Percentiles rank a stretch among this genome's conserved stretches.
Conservation (phyloP, 2,113 vertebrate species). For the Dipodomys stephensi region DNA sequence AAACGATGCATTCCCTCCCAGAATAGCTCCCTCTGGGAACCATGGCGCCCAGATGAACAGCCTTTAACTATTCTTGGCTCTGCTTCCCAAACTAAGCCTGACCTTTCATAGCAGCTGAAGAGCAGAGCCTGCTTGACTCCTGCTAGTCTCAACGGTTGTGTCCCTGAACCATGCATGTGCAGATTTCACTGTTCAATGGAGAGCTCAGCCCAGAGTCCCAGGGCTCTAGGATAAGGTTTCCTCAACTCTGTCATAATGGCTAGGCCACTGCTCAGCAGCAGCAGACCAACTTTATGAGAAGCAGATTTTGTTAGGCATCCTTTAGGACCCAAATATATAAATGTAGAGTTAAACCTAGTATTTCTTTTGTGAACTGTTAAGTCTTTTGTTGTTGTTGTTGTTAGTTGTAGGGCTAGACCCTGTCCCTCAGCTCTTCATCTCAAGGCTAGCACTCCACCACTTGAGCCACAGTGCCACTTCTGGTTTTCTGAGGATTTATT, state of each 20-base stretch:
- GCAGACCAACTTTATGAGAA: neutral
- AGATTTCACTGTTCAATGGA: neutral
- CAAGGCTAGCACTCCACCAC: too few species aligned
- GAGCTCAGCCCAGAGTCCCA: neutral
- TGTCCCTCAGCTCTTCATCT: too few species aligned
- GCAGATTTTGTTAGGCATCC: neutral
- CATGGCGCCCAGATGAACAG: conserved; percentile 22
- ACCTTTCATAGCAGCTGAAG: conserved; percentile 39
- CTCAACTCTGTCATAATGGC: neutral
- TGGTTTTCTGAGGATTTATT: too few species aligned
- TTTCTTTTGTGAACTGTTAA: neutral
- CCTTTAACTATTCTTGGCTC: conserved; percentile 44
- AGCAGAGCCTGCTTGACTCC: neutral
- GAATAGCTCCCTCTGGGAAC: conserved; percentile 59
- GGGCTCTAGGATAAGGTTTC: too few species aligned
- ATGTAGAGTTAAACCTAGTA: neutral
- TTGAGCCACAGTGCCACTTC: too few species aligned
- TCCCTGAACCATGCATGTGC: neutral
- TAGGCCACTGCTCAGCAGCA: too few species aligned
- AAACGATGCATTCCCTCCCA: conserved; percentile 53
- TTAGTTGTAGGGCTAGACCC: too few species aligned
- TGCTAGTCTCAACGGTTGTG: neutral
- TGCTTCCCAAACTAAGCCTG: conserved; percentile 43
- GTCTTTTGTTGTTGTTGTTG: neutral
- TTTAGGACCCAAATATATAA: neutral